phyloP scores from a whole-genome alignment of 2,113 vertebrate species.

The Zapus hudsonius region DNA sequence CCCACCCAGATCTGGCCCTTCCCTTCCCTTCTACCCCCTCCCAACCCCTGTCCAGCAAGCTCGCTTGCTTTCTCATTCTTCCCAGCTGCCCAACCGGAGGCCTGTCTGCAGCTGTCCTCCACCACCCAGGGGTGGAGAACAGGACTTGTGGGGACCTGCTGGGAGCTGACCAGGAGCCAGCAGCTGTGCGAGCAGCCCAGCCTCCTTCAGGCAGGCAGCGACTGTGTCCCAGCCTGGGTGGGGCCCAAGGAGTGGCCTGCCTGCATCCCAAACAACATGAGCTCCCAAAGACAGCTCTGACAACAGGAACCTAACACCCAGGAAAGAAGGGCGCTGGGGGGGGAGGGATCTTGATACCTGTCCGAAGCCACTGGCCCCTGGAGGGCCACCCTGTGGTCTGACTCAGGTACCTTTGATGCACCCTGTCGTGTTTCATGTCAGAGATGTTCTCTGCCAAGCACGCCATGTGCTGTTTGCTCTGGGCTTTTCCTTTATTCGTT shows the following conservation, averaged over 20 bases:
- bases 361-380: background rate
- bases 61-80: background rate
- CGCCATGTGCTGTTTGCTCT: slow-evolving; percentile 42
- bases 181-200: background rate
- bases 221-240: background rate
- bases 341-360: background rate
- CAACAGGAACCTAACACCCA: background rate
- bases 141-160: background rate
- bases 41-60: background rate
- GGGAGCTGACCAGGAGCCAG: slow-evolving; percentile 51
- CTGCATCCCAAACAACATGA: background rate
- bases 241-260: background rate
- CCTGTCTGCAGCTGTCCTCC: slow-evolving; percentile 7
- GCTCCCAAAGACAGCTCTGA: background rate
- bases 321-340: background rate
- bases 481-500: slow-evolving; percentile 57
- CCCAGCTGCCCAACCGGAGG: background rate
- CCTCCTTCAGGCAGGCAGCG: background rate
- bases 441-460: slow-evolving; percentile 12
- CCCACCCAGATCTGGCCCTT: background rate
- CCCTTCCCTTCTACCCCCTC: no score
- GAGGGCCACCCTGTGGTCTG: background rate
- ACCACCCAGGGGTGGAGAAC: background rate
- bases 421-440: background rate
- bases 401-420: background rate